Percentiles rank a stretch among this genome's conserved stretches.
These are phyloP conservation scores for Dendrocopos noguchii DNA, from an alignment of 2,113 vertebrate species.

Conservation along the genomic window DNA sequence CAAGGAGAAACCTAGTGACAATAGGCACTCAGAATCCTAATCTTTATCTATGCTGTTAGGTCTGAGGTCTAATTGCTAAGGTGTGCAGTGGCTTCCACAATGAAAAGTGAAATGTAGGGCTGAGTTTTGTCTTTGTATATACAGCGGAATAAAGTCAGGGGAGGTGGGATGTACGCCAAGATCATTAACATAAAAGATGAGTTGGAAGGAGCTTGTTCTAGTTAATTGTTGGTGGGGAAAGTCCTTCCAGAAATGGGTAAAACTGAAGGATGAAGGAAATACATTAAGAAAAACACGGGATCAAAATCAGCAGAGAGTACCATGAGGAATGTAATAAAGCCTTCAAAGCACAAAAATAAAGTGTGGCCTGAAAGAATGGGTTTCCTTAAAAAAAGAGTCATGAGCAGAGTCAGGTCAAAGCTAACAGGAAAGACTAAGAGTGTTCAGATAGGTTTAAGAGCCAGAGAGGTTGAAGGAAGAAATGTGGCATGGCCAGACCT, in stretches of 20 bases:
- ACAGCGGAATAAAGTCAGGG: not conserved
- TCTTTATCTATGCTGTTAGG: no score
- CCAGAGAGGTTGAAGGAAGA: not conserved
- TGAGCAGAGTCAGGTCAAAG: not conserved
- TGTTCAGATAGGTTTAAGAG: not conserved
- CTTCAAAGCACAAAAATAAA: not conserved
- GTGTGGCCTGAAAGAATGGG: not conserved
- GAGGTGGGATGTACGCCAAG: not conserved
- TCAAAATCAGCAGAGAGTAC: not conserved
- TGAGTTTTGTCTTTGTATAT: not conserved
- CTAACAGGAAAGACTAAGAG: not conserved
- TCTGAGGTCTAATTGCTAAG: no score
- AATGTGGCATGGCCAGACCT: not conserved
- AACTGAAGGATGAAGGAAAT: not conserved
- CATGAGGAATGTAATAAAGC: not conserved
- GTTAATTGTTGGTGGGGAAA: accelerated
- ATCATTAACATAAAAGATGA: not conserved
- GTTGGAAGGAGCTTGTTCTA: not conserved
- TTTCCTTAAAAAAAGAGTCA: not conserved
- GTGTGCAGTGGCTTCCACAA: not conserved
- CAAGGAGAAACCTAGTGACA: not conserved
- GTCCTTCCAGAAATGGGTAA: not conserved
- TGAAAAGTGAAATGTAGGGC: not conserved
- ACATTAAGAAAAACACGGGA: not conserved
- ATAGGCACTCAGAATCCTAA: not conserved